Percentiles rank a stretch among this genome's conserved stretches.
Evolutionary conservation across 1,140 invertebrate genomes (phyloP).

Genomic region (Laupala kohalensis): DNA sequence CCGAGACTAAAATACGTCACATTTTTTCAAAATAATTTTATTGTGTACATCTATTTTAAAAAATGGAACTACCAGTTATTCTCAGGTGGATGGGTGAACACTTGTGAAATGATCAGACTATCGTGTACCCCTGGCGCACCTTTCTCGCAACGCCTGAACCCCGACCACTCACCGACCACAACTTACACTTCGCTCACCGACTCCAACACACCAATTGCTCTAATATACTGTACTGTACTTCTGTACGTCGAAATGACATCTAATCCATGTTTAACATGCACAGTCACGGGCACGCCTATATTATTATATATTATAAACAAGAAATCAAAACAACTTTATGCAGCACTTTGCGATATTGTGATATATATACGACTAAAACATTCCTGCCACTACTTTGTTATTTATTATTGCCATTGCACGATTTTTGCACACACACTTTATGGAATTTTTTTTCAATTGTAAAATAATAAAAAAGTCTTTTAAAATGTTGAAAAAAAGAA

Average conservation of each 20-base stretch:
- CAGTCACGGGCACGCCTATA: neutral
- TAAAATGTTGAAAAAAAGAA: neutral
- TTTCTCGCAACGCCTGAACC: neutral
- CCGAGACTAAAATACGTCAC: neutral
- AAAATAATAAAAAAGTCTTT: neutral
- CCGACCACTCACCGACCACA: neutral
- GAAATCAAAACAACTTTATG: neutral
- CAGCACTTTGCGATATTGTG: neutral
- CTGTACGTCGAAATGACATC: neutral
- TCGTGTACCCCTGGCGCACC: neutral
- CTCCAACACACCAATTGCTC: neutral
- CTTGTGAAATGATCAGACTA: neutral
- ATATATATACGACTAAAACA: neutral
- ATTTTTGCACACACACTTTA: neutral
- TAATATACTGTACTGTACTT: neutral
- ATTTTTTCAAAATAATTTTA: neutral
- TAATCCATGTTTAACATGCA: neutral
- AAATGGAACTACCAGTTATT: neutral
- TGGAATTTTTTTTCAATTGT: neutral
- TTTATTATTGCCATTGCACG: neutral
- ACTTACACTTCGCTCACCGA: neutral
- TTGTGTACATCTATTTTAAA: neutral
- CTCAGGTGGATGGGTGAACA: neutral
- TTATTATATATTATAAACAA: neutral
- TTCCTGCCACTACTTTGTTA: neutral